A percentile compares a stretch with the other conserved stretches of the same genome.
phyloP scores from a whole-genome alignment of 2,888 invertebrate genomes.

The Eueremaeus valkanovi region DNA sequence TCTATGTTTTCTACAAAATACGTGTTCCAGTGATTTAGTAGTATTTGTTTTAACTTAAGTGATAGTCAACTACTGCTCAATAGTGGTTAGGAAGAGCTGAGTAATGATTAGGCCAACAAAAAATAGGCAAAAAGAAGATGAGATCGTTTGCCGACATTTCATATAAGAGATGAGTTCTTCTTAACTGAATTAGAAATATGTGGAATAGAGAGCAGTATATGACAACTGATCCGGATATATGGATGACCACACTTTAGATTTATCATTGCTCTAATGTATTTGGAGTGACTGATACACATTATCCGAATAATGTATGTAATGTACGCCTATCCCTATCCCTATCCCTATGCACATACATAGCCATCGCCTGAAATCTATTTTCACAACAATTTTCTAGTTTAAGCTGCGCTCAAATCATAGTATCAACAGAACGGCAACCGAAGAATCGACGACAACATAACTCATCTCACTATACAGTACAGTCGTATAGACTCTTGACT shows the following conservation, averaged over 20 bases:
- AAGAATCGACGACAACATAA: neutral
- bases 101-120: too few relatives aligned
- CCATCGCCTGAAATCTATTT: neutral
- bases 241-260: slow-evolving; percentile 3
- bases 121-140: too few relatives aligned
- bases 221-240: slow-evolving; percentile 5
- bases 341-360: too few relatives aligned
- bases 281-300: slow-evolving; percentile 1
- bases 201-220: too few relatives aligned
- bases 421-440: neutral
- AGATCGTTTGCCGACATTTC: too few relatives aligned
- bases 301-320: neutral
- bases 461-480: neutral
- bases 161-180: too few relatives aligned
- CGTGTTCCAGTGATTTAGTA: too few relatives aligned
- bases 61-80: neutral
- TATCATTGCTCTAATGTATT: neutral
- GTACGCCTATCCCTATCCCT: slow-evolving; percentile 1
- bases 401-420: neutral
- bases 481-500: neutral
- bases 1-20: too few relatives aligned
- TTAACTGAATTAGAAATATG: too few relatives aligned
- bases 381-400: neutral
- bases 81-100: neutral
- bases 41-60: too few relatives aligned